Base-by-base conservation (phyloP, 2,113 vertebrate genomes). In the Sylvietta virens region DNA sequence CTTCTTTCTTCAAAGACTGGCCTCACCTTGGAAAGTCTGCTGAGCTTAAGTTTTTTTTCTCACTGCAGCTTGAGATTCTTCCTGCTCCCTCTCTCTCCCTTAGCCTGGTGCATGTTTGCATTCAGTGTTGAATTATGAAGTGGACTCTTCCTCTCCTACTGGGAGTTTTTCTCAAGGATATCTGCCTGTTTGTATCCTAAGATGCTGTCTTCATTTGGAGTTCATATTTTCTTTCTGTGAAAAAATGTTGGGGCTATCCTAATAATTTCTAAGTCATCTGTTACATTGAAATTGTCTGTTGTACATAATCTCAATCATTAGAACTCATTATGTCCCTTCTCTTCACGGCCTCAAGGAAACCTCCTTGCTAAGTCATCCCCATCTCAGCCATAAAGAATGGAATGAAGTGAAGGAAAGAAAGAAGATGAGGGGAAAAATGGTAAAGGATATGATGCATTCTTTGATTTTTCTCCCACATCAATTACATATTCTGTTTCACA, bases 361-460 rank as follows among this genome's bases (percentile, higher is more conserved):
- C 0, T 56, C 22, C 37, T 17, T 56, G 30, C 24, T 62, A 67
- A 89, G 31, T 56, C 19, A 65, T 40, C 2, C 5, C 3, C 9
- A 2, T 13, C 6, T 89, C 37, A 56, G 22, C 21, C 7, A 2
- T 26, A 40, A 81, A 28, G 4, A 7, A 20, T 44, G 27, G 23
- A 72, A 50, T 31, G 31, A 86, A 24, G 57, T n/a, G 26, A 78
- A 62, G 5, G 7, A 48, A 85, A 44, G 21, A 66, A 78, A 20
- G 21, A 58, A 58, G n/a, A 14, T 7, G 11, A 1, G 4, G 6
- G 19, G 2, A 0, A 1, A 9, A 57, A 42, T 5, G 4, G 7
- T 44, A 72, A 72, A 87, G 22, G 4, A 37, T 0, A 2, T 31
- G 6, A 4, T 72, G 10, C 2, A 27, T 87, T 37, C 9, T 73